Evolutionary conservation across 30 jellyfish, hydroid and myxozoan genomes (phyloP), one percentile per base, ranked within the genome.

Genomic region (Aurelia aurita): DNA sequence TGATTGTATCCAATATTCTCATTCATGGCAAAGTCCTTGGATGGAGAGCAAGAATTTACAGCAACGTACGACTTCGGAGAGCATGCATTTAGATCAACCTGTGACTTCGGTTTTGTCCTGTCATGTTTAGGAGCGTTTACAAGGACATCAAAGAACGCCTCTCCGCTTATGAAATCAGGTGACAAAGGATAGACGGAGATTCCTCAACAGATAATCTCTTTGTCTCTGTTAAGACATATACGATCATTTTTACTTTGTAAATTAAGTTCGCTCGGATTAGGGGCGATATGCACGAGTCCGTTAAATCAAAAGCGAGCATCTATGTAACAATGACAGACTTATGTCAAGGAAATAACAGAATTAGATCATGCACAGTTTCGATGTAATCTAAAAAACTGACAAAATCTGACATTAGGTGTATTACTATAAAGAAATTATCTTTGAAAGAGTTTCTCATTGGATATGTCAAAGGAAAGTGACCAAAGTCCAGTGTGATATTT

Each of bases 251-350:
- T 74, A 74, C 86, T 49, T 57, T 35, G 86, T 74, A 57, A 74
- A 74, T 74, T 74, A 58, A 74, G 60, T 74, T 74, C 86, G 61
- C 64, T 59, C 49, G 86, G 86, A 74, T 74, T 74, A 74, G 55
- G 39, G 74, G 86, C 13, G 86, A 57, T 74, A 74, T 58, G 86
- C 86, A 74, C 86, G 86, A 74, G 86, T 55, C 86, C 55, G 23
- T 57, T 59, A 9, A 74, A 74, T 74, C 86, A 74, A 74, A 74
- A 73, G 77, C 51, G 64, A 16, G 20, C 60, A 49, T 32, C 29
- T 22, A 2, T 6, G 51, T 39, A 39, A 73, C 58, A 74, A 74
- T 74, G 60, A 74, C 76, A 74, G 86, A 74, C 63, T 74, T 51
- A 55, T 4, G 31, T 61, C 31, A 61, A 61, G 73, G 35, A 32